Percentiles rank a stretch among this genome's conserved stretches.
Conservation (phyloP, 2,888 invertebrate species). For the Nomada hirtipes region DNA sequence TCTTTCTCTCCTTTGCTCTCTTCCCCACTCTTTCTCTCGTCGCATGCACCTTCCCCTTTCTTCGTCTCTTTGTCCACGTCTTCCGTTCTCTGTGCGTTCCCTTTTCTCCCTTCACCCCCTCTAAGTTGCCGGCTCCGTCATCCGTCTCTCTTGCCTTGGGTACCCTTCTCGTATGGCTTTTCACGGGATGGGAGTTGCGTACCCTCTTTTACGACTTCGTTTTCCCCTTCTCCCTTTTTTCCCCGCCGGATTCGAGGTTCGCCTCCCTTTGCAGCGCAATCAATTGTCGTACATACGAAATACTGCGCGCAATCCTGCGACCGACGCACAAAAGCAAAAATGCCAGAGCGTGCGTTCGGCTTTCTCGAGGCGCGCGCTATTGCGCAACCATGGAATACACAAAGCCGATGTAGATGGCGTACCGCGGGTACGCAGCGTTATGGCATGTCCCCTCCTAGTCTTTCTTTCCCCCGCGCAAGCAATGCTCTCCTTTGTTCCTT, state of each 20-base stretch:
- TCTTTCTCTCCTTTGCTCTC: constrained; percentile 55
- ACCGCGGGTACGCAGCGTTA: constrained; percentile 55
- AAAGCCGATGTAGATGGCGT: constrained; percentile 69
- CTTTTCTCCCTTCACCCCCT: constrained; percentile 24
- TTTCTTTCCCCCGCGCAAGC: constrained; percentile 39
- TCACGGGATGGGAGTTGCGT: constrained; percentile 50
- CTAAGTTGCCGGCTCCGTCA: constrained; percentile 14
- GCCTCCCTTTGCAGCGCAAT: constrained; percentile 61
- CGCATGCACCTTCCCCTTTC: constrained; percentile 52
- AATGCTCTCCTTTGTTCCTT: constrained; percentile 65
- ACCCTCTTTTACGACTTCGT: constrained; percentile 54
- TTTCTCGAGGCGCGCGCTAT: constrained; percentile 50
- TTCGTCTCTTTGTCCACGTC: constrained; percentile 51
- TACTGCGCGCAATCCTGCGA: constrained; percentile 51
- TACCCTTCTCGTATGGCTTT: constrained; percentile 46
- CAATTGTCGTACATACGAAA: constrained; percentile 50
- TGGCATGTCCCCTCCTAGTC: constrained; percentile 55
- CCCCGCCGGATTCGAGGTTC: constrained; percentile 31
- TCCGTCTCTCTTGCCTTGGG: constrained; percentile 42
- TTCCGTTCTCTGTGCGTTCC: constrained; percentile 32
- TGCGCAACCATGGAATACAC: constrained; percentile 67
- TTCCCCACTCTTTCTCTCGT: constrained; percentile 38
- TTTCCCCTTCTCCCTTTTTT: constrained; percentile 9
- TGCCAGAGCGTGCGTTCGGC: constrained; percentile 38
- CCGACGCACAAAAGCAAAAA: constrained; percentile 55